Evolutionary conservation across 1,140 invertebrate genomes (phyloP), one percentile per base, ranked within the genome.

Genomic region (Brachystomella parvula): DNA sequence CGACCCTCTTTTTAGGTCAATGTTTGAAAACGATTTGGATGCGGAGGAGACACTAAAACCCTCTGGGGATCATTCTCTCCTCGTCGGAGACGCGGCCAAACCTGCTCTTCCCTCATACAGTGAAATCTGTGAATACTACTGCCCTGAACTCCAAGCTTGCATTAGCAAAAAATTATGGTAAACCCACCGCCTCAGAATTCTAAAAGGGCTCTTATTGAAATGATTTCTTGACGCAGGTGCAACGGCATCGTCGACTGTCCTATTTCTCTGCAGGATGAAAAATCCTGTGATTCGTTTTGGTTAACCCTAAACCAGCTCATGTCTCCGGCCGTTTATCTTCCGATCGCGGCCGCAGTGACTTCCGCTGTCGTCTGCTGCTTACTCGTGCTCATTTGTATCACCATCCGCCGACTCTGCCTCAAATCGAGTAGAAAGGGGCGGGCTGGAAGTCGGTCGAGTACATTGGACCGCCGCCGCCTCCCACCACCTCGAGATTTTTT

Each of bases 71-170:
- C 44, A 65, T 65, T 21, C 70, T 63, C 58, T 70, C 64, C 53
- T 63, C 61, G 30, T 71, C 64, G 44, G 49, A 56, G 60, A 65
- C 62, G 24, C 63, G 39, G 6, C 61, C 62, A 19, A 58, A 62
- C n/a, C 66, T 12, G 9, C 24, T 31, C 57, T 3, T 31, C 59
- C 29, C 21, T 19, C 21, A 17, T 58, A 30, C 56, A 21, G 15
- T 30, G 62, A 21, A 59, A 47, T 66, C 71, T 87, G 86, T 74
- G 79, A 81, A 69, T 83, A 86, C 74, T 87, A 87, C 75, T 94
- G 91, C 77, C 90, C 90, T 9, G 90, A 94, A 77, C 79, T 94
- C 65, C 88, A 91, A 74, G 90, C 90, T 26, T 94, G 92, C 76
- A 94, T 94, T 66, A 87, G 87, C 69, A 79, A 87, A 3, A 83